Evolutionary conservation across 2,113 vertebrate genomes (phyloP).

Genomic region (Eonycteris spelaea): DNA sequence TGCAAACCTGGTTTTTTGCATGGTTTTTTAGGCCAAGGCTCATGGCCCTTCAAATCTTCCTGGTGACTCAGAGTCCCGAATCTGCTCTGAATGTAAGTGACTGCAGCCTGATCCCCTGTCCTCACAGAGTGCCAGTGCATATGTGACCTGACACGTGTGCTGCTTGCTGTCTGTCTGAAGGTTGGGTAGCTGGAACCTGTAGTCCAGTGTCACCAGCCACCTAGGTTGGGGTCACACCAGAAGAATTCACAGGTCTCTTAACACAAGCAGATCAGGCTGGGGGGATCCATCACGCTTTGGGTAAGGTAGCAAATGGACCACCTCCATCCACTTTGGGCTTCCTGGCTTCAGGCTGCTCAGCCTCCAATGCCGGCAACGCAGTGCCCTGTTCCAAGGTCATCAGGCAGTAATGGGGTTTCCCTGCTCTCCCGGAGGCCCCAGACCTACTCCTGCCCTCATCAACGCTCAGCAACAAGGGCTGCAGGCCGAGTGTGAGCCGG

Average conservation of each 20-base stretch:
- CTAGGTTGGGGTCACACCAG: background rate
- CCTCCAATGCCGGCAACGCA: no score
- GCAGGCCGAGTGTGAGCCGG: background rate
- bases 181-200: background rate
- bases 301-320: background rate
- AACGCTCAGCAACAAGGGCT: background rate
- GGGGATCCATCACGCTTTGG: background rate
- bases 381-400: background rate
- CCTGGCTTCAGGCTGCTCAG: background rate
- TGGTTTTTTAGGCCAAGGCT: background rate
- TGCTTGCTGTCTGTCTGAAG: background rate
- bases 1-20: background rate
- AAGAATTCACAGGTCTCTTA: background rate
- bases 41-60: background rate
- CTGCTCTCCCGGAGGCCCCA: background rate
- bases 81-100: background rate
- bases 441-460: no score
- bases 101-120: background rate
- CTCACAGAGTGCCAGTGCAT: fast-evolving
- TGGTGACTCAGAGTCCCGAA: background rate
- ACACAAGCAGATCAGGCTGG: background rate
- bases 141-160: background rate
- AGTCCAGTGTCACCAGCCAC: fast-evolving
- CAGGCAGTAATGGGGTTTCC: background rate
- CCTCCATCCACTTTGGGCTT: background rate